A percentile compares a stretch with the other conserved stretches of the same genome.
Conservation (phyloP, 1,140 invertebrate species). For the Harlomillsia oculata region DNA sequence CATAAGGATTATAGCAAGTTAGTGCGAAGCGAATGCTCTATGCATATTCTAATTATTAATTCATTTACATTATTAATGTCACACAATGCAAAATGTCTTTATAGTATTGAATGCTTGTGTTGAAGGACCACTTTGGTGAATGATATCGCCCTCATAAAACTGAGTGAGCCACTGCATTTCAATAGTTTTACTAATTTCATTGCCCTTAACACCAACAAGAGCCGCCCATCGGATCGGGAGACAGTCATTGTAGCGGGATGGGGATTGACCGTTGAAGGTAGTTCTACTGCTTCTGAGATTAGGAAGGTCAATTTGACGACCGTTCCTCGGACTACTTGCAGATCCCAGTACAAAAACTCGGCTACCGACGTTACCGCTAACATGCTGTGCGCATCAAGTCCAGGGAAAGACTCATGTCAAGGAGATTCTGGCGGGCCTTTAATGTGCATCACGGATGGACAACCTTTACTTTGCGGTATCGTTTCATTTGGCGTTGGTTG, state of each 20-base stretch:
- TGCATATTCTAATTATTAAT: no score
- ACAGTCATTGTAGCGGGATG: neutral
- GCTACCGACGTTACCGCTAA: neutral
- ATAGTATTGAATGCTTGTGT: no score
- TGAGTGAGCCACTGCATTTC: neutral
- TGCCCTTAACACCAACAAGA: no score
- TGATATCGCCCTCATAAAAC: neutral
- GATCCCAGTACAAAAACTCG: neutral
- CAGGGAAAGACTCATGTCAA: constrained; percentile 1
- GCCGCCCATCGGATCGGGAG: neutral
- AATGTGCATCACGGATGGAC: neutral
- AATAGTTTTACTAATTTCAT: neutral
- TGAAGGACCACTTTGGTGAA: no score
- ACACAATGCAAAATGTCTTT: no score
- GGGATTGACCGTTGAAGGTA: neutral
- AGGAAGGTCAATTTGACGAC: neutral
- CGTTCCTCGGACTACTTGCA: neutral
- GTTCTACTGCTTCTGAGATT: neutral
- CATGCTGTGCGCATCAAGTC: neutral
- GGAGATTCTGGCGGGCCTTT: neutral
- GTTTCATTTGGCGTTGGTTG: constrained; percentile 74
- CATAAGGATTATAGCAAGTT: neutral
- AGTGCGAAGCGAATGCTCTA: no score
- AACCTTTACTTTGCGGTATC: constrained; percentile 45
- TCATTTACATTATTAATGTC: neutral